phyloP scores from a whole-genome alignment of 2,113 vertebrate species.

The Chloropsis hardwickii region DNA sequence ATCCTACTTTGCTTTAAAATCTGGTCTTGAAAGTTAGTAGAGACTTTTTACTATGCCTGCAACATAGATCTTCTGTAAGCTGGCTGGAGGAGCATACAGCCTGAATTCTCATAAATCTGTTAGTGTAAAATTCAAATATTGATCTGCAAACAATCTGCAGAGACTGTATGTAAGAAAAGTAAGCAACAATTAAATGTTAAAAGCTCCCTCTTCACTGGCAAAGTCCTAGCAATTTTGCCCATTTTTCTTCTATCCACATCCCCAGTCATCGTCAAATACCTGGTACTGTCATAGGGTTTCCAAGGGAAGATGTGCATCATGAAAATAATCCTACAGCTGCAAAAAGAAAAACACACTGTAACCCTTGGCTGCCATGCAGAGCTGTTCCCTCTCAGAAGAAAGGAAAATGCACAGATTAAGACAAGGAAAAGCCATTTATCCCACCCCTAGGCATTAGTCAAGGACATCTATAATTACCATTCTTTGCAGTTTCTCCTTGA shows the following conservation, averaged over 20 bases:
- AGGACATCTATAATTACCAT: neutral
- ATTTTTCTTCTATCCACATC: neutral
- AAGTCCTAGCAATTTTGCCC: neutral
- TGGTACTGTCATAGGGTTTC: neutral
- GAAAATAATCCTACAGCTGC: neutral
- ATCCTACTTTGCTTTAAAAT: neutral
- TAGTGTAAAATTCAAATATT: neutral
- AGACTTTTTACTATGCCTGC: neutral
- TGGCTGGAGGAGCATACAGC: neutral
- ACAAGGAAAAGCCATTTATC: neutral
- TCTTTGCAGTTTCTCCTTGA: neutral
- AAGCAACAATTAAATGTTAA: neutral
- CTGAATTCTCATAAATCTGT: neutral
- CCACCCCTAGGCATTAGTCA: neutral
- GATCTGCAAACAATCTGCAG: neutral
- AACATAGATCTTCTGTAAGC: neutral
- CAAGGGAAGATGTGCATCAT: neutral
- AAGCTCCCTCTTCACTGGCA: neutral
- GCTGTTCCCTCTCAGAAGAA: neutral
- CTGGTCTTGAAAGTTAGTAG: neutral
- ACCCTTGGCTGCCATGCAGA: neutral
- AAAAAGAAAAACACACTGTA: neutral
- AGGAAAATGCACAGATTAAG: neutral
- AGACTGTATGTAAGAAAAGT: neutral
- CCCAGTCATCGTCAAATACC: neutral